Conservation (phyloP, 2,888 invertebrate genomes). For the Calameuta idolon region DNA sequence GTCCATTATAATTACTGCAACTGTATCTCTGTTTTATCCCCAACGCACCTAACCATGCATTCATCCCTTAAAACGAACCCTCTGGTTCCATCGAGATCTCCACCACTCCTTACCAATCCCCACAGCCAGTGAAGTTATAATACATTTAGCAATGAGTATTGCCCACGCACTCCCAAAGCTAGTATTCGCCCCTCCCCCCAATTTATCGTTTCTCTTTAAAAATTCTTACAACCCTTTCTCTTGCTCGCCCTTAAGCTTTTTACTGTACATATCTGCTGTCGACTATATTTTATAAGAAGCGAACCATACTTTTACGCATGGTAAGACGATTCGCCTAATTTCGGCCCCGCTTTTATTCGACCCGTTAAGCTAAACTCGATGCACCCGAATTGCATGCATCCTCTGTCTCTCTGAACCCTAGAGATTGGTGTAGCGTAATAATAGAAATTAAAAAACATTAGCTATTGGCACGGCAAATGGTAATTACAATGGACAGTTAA, state of each 20-base stretch:
- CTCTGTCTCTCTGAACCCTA: not conserved
- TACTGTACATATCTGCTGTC: slow-evolving; percentile 51
- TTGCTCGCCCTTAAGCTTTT: slow-evolving; percentile 45
- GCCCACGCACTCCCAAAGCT: slow-evolving; percentile 19
- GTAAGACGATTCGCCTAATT: slow-evolving; percentile 10
- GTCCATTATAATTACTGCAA: slow-evolving; percentile 67
- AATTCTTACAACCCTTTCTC: not conserved
- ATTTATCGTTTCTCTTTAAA: not conserved
- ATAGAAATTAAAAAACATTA: slow-evolving; percentile 26
- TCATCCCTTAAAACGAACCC: slow-evolving; percentile 11
- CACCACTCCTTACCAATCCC: slow-evolving; percentile 48
- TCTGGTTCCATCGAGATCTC: slow-evolving; percentile 38
- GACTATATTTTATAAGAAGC: slow-evolving; percentile 47
- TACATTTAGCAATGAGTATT: slow-evolving; percentile 38
- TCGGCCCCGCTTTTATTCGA: slow-evolving; percentile 23
- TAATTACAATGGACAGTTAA: not conserved
- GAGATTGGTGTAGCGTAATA: slow-evolving; percentile 24
- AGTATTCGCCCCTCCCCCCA: not conserved
- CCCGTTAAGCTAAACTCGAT: slow-evolving; percentile 4
- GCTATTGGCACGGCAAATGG: not conserved
- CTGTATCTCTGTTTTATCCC: slow-evolving; percentile 54
- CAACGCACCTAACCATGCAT: slow-evolving; percentile 15
- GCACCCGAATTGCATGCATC: not conserved
- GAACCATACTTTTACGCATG: slow-evolving; percentile 15
- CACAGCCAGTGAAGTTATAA: slow-evolving; percentile 59